These are phyloP conservation scores for Agrochola circellaris DNA, from an alignment of 2,888 invertebrate species.

Conservation along the genomic window DNA sequence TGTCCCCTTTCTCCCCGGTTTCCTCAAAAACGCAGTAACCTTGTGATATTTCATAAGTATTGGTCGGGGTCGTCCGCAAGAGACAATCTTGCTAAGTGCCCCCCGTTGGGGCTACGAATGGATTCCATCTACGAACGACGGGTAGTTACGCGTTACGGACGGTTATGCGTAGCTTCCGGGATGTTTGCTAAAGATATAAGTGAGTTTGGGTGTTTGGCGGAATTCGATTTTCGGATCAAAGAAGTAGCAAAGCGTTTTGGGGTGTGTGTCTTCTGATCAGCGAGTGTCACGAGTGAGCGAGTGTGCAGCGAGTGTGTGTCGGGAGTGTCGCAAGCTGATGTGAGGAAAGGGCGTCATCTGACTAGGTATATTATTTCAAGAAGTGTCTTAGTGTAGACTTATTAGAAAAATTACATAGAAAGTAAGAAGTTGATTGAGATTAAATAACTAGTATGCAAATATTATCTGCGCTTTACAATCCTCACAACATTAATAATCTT, in stretches of 20 bases:
- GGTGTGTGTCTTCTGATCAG: not conserved
- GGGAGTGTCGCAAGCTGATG: not conserved
- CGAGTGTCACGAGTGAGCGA: not conserved
- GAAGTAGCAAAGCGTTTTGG: conserved; percentile 10
- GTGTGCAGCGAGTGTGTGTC: no score
- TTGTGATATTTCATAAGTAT: conserved; percentile 59
- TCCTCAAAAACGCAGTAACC: conserved; percentile 50
- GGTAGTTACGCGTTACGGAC: conserved; percentile 27
- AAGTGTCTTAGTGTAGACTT: not conserved
- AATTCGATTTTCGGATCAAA: conserved; percentile 38
- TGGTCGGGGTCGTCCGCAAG: conserved; percentile 32
- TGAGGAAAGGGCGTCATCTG: not conserved
- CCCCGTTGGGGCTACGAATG: conserved; percentile 8
- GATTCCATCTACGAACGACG: conserved; percentile 2
- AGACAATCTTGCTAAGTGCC: conserved; percentile 62
- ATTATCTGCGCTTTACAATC: no score
- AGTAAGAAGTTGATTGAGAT: not conserved
- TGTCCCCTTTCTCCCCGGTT: conserved; percentile 32
- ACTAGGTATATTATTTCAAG: no score
- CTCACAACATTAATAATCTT: not conserved
- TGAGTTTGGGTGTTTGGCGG: conserved; percentile 19
- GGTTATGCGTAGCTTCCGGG: conserved; percentile 27
- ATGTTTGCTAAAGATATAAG: conserved; percentile 37
- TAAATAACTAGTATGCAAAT: not conserved
- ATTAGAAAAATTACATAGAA: not conserved